These are phyloP conservation scores for Cariama cristata DNA, from an alignment of 2,113 vertebrate genomes.

Conservation along the genomic window DNA sequence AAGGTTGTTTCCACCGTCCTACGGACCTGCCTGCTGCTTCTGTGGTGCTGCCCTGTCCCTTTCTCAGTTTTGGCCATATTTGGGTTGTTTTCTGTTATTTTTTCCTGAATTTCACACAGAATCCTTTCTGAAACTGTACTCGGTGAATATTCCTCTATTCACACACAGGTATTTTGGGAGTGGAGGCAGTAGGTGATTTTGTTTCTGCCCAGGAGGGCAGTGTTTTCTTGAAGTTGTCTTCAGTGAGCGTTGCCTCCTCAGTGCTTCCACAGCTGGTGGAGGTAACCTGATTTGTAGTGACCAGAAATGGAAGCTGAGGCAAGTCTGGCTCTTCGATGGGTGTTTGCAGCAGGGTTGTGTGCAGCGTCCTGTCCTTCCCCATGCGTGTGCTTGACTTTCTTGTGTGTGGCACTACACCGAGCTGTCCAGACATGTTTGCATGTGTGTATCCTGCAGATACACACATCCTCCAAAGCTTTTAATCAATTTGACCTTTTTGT, in stretches of 20 bases:
- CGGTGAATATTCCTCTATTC: background rate
- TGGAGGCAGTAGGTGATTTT: background rate
- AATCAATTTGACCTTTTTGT: background rate
- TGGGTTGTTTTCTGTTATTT: fast-evolving
- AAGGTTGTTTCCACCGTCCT: background rate
- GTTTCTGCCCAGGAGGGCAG: background rate
- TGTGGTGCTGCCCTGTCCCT: background rate
- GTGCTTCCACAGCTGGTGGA: background rate
- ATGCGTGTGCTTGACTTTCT: fast-evolving
- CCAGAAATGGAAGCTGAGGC: background rate
- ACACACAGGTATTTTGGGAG: background rate
- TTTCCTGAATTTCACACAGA: background rate
- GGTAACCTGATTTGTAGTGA: background rate
- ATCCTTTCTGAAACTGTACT: background rate
- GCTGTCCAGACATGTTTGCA: background rate
- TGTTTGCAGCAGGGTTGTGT: background rate
- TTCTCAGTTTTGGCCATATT: background rate
- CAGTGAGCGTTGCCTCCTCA: background rate
- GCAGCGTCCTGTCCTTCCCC: background rate
- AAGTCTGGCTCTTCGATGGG: background rate
- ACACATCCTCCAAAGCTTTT: background rate
- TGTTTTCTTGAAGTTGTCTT: background rate
- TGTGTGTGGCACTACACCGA: no score
- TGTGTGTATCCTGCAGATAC: no score
- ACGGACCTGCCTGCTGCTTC: background rate